phyloP scores from a whole-genome alignment of 2,797 vertebrate genomes.

The Lagorchestes hirsutus region DNA sequence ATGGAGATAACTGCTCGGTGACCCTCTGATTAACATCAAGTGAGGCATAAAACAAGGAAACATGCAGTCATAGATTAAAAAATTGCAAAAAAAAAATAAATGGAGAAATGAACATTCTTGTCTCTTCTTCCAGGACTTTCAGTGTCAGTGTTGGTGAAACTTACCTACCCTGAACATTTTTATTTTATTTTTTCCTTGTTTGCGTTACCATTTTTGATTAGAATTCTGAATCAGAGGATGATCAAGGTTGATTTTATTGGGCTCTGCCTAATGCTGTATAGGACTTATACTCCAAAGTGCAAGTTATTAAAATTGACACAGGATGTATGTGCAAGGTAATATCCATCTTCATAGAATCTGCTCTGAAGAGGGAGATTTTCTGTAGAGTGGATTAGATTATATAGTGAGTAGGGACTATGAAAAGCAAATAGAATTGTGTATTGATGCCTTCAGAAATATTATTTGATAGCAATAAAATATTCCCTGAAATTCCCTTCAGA shows the following conservation, averaged over 20 bases:
- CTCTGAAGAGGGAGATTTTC: constrained; percentile 81
- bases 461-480: constrained; percentile 92
- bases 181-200: constrained; percentile 70
- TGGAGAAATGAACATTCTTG: constrained; percentile 63
- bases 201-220: constrained; percentile 75
- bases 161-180: constrained; percentile 77
- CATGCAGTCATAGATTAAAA: not conserved
- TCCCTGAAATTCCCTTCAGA: constrained; percentile 90
- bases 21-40: not conserved
- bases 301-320: constrained; percentile 83
- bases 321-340: constrained; percentile 77
- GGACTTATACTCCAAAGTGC: constrained; percentile 66
- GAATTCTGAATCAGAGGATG: constrained; percentile 79
- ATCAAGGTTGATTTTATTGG: constrained; percentile 75
- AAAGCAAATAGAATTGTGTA: constrained; percentile 89
- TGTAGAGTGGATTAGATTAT: constrained; percentile 83
- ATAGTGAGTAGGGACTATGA: constrained; percentile 75
- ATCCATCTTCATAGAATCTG: constrained; percentile 80
- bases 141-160: constrained; percentile 78
- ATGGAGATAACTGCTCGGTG: not conserved
- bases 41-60: not conserved
- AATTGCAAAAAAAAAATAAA: constrained; percentile 40
- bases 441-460: constrained; percentile 89
- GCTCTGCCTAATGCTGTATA: constrained; percentile 62
- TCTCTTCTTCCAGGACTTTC: constrained; percentile 72